These are phyloP conservation scores for Motacilla tschutschensis DNA, from an alignment of 2,113 vertebrate species.

Conservation along the genomic window DNA sequence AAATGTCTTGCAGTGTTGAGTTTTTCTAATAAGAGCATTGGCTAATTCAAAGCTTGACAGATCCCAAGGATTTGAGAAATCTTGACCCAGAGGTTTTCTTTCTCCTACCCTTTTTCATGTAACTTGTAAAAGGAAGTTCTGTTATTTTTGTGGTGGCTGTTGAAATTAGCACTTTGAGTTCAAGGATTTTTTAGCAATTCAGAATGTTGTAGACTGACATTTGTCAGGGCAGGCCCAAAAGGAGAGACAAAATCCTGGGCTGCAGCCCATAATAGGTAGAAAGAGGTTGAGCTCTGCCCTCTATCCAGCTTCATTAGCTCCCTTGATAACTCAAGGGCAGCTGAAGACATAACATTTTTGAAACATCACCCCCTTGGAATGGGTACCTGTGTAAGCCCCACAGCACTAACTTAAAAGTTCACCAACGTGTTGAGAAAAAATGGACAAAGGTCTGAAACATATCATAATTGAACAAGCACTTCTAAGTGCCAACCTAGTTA, in stretches of 20 bases:
- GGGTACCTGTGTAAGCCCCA: not conserved
- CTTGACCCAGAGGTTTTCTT: not conserved
- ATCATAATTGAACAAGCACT: not conserved
- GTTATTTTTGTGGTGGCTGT: not conserved
- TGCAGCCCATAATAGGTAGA: not conserved
- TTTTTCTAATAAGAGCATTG: not conserved
- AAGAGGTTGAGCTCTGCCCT: not conserved
- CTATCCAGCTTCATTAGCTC: not conserved
- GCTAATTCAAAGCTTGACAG: not conserved
- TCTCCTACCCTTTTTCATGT: not conserved
- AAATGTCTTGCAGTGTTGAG: not conserved
- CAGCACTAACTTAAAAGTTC: not conserved
- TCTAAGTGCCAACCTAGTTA: constrained; percentile 6
- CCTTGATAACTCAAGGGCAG: not conserved
- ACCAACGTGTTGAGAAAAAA: not conserved
- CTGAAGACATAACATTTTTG: not conserved
- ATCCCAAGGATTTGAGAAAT: not conserved
- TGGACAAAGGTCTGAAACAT: not conserved
- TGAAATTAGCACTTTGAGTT: not conserved
- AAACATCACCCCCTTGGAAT: not conserved
- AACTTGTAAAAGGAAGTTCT: not conserved
- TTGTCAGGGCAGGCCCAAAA: not conserved
- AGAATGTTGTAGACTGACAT: not conserved
- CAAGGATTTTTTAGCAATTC: not conserved
- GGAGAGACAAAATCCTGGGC: not conserved